Base-by-base conservation (phyloP, 2,888 invertebrate genomes). In the Aphelenchoides bicaudatus region DNA sequence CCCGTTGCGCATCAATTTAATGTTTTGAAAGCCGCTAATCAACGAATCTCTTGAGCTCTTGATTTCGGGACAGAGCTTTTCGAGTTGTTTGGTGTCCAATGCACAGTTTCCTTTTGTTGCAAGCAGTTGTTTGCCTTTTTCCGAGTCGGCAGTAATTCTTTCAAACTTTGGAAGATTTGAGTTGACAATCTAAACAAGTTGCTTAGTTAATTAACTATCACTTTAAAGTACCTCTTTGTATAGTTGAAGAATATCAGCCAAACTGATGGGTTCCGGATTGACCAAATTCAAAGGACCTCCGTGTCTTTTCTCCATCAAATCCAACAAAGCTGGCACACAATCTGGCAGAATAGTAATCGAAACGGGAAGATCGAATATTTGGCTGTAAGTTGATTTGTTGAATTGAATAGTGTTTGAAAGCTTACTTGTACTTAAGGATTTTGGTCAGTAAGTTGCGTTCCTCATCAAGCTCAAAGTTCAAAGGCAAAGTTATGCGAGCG, bases 71-170 rank as follows among this genome's bases (percentile, higher is more conserved):
- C 58, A 59, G 8, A 71, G 34, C 8, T 23, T 47, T 48, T 61
- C 50, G 25, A 74, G 53, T 13, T 62, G 43, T 10, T 58, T 57
- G 1, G 75, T 74, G 56, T 69, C 71, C 49, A 75, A 49, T 0
- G 73, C 72, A 38, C 75, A 75, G 50, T 75, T 75, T 37, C 77
- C 77, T 55, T 78, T 78, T 2, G 76, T 77, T 0, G 69, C 71
- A 56, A 75, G 56, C 8, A 77, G 48, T 29, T 71, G 64, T 39
- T 66, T 51, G 2, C 75, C 75, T 23, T 67, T 58, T 48, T 73
- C 74, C 1, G 72, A 68, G 10, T 72, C 70, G 27, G 66, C 62
- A n/a, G 67, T 68, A 27, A 77, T 50, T 23, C 57, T 61, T 39
- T 55, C 58, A 39, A 59, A 67, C 5, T 67, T 27, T 58, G 64